Evolutionary conservation across 2,888 invertebrate species (phyloP).

Genomic region (Drosophila mercatorum): DNA sequence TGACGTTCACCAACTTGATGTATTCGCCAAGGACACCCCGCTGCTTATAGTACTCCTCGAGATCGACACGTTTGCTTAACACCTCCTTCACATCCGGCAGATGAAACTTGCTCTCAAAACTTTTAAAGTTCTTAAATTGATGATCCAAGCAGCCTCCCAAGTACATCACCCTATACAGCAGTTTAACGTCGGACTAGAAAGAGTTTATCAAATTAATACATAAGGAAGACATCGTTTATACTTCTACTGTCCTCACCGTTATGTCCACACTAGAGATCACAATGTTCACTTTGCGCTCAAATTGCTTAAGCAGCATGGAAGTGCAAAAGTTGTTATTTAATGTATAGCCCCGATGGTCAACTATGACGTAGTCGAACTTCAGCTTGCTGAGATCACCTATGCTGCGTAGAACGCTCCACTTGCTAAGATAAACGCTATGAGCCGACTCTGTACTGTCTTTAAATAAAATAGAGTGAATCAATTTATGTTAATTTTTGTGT

Average conservation of each 20-base stretch:
- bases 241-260: constrained; percentile 64
- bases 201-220: not conserved
- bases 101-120: constrained; percentile 80
- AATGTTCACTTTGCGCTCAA: constrained; percentile 80
- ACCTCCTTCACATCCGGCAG: constrained; percentile 80
- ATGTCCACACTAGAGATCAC: constrained; percentile 83
- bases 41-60: constrained; percentile 83
- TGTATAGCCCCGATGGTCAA: constrained; percentile 83
- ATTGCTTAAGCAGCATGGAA: constrained; percentile 82
- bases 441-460: constrained; percentile 72
- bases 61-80: constrained; percentile 73
- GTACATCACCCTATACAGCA: constrained; percentile 80
- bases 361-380: constrained; percentile 81
- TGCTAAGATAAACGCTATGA: constrained; percentile 81
- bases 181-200: constrained; percentile 80
- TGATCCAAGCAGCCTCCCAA: constrained; percentile 82
- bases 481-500: not conserved
- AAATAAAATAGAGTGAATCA: not conserved
- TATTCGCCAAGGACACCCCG: constrained; percentile 82
- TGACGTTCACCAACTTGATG: constrained; percentile 77
- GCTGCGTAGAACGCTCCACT: constrained; percentile 81
- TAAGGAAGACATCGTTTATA: not conserved
- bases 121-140: constrained; percentile 65
- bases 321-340: constrained; percentile 82
- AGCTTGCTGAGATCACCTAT: constrained; percentile 78